Base-by-base conservation (phyloP, 2,797 vertebrate genomes). In the Rhynchotus rufescens region DNA sequence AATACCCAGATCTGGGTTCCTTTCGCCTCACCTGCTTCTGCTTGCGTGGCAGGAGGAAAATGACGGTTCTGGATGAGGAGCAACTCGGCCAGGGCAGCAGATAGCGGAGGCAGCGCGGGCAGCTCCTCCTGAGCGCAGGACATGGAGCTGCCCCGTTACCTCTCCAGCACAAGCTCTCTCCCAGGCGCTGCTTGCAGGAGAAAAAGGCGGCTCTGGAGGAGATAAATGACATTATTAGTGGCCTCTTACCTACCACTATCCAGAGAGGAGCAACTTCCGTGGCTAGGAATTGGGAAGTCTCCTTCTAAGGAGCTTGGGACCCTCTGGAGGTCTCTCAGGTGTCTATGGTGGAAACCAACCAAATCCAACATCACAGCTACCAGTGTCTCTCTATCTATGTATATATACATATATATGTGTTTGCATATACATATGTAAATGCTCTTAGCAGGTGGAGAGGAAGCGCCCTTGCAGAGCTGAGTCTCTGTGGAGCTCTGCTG, bases 301-400 rank as follows among this genome's bases (percentile, higher is more conserved):
- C 52, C 23, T 44, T 61, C 57, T 49, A 8, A 73, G 60, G n/a
- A 32, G 15, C 28, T 7, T 23, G 20, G 78, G n/a, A 40, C 2
- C 40, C 30, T 61, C 30, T 17, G 20, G 19, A 15, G 3, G 12
- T 80, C 25, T 80, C 51, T 30, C 76, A 6, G 45, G 1, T 28
- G 8, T 19, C 68, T 59, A 45, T 42, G 52, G 32, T 20, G 68
- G 92, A 92, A 56, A 30, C 15, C 38, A 61, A 9, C 10, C n/a
- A 25, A 2, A 3, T n/a, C 74, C 38, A 21, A 0, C 8, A 32
- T 21, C 34, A 13, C 3, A 74, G 2, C 32, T 44, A 49, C 22
- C 22, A 6, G 51, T 52, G 15, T 52, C 12, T 49, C 47, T 49
- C 47, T 49, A 16, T 45, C 4, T 19, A 15, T 15, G 8, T 23